These are phyloP conservation scores for Buceros bicornis DNA, from an alignment of 2,797 vertebrate genomes.

Conservation along the genomic window DNA sequence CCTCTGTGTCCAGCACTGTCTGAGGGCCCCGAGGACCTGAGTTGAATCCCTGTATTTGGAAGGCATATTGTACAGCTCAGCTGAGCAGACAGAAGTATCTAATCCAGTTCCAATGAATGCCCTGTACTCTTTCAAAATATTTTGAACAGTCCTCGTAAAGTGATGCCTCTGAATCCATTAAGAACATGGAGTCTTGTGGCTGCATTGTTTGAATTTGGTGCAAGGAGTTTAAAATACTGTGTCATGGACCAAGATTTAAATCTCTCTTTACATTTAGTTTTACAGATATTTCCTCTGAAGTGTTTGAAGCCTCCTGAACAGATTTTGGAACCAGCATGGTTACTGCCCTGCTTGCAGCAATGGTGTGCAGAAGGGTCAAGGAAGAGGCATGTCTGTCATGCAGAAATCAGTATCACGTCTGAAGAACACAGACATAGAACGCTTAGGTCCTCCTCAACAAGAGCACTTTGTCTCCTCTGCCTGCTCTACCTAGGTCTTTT, in stretches of 20 bases:
- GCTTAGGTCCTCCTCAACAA: not conserved
- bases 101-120: not conserved
- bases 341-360: not conserved
- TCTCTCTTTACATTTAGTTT: not conserved
- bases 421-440: not conserved
- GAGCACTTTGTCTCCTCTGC: not conserved
- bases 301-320: not conserved
- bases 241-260: not conserved
- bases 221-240: not conserved
- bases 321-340: not conserved
- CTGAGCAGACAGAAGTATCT: not conserved
- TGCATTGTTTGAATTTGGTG: not conserved
- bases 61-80: not conserved
- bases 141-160: conserved; percentile 9
- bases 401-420: not conserved
- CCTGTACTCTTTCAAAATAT: not conserved
- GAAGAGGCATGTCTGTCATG: not conserved
- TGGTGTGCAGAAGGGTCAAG: not conserved
- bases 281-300: not conserved
- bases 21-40: not conserved
- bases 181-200: not conserved
- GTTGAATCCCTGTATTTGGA: not conserved
- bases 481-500: not conserved
- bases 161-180: not conserved
- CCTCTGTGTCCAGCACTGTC: not conserved